phyloP scores from a whole-genome alignment of 2,113 vertebrate genomes.

The Ascaphus truei region DNA sequence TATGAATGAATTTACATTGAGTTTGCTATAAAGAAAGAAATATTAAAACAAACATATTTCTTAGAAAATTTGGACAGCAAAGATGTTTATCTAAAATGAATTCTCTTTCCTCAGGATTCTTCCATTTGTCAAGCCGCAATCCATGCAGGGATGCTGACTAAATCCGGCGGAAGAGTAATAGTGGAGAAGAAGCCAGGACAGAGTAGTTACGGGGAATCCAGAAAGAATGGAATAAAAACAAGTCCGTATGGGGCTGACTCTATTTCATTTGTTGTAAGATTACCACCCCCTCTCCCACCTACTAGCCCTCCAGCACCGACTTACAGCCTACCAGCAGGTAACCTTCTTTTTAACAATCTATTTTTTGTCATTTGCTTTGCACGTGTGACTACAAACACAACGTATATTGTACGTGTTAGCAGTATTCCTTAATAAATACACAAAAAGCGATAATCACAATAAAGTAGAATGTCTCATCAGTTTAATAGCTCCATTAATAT shows the following conservation, averaged over 20 bases:
- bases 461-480: too few relatives aligned
- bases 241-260: neutral
- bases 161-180: neutral
- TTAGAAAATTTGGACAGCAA: too few relatives aligned
- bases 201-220: neutral
- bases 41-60: neutral
- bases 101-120: neutral
- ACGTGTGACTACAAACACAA: too few relatives aligned
- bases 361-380: too few relatives aligned
- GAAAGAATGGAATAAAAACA: neutral
- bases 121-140: neutral
- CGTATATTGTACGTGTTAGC: too few relatives aligned
- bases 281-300: neutral
- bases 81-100: too few relatives aligned
- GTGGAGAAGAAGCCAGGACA: neutral
- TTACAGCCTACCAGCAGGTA: too few relatives aligned
- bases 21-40: neutral
- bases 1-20: neutral
- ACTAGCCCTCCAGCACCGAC: neutral
- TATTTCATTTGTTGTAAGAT: neutral
- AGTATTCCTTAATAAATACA: too few relatives aligned
- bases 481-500: too few relatives aligned
- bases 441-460: too few relatives aligned
- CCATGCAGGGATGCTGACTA: neutral
- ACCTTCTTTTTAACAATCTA: too few relatives aligned